phyloP scores from a whole-genome alignment of 92 coral and sea anemone genomes.

The Zoanthus solanderi region DNA sequence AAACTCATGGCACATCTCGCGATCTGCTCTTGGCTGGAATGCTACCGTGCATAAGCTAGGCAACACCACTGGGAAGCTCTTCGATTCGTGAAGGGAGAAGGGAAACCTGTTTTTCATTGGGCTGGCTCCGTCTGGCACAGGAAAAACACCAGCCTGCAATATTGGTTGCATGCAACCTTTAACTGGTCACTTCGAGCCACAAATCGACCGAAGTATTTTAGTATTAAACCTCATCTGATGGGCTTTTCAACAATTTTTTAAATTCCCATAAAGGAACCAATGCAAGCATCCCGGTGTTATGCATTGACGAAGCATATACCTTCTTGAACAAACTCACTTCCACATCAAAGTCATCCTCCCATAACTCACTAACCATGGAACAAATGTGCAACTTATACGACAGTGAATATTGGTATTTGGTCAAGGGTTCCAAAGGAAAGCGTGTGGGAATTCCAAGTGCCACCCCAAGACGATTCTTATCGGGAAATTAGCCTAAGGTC shows the following conservation, averaged over 20 bases:
- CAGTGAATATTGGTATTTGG: conserved; percentile 69
- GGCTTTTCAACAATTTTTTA: conserved; percentile 71
- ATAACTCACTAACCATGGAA: conserved; percentile 48
- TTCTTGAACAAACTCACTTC: conserved; percentile 60
- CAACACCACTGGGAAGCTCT: conserved; percentile 63
- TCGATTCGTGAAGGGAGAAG: conserved; percentile 62
- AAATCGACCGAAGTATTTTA: conserved; percentile 51
- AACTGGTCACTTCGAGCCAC: conserved; percentile 44
- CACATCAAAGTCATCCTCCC: conserved; percentile 42
- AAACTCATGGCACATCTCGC: background rate
- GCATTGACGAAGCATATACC: conserved; percentile 74
- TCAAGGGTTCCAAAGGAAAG: conserved; percentile 70
- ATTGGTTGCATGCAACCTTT: background rate
- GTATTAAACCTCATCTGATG: conserved; percentile 66
- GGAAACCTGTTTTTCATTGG: conserved; percentile 62
- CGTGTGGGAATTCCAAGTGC: conserved; percentile 59
- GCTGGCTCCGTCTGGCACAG: background rate
- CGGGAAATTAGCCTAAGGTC: conserved; percentile 52
- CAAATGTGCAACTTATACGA: conserved; percentile 67
- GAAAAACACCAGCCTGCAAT: background rate
- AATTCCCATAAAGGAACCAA: conserved; percentile 27
- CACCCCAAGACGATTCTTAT: conserved; percentile 58
- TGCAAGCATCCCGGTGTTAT: conserved; percentile 54
- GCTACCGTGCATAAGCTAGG: conserved; percentile 50
- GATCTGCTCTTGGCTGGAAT: background rate